A percentile compares a stretch with the other conserved stretches of the same genome.
Conservation (phyloP, 1,140 invertebrate species). For the Eriocheir sinensis region DNA sequence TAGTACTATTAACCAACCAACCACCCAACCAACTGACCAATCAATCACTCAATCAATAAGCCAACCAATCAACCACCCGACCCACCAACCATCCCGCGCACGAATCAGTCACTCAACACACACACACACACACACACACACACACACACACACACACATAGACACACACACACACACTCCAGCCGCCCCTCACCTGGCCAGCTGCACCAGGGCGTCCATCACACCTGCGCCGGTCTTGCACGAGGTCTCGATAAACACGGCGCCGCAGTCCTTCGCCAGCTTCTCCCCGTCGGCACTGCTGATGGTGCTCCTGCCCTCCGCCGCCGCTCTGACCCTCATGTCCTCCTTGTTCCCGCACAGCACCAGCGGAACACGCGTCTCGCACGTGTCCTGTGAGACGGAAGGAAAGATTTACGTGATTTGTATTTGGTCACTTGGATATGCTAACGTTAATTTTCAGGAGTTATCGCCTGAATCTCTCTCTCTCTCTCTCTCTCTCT, state of each 20-base stretch:
- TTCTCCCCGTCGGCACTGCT: constrained; percentile 83
- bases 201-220: constrained; percentile 61
- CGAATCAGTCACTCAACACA: neutral
- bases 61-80: neutral
- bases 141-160: neutral
- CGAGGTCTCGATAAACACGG: constrained; percentile 57
- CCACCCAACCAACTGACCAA: no score
- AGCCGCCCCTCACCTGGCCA: constrained; percentile 46
- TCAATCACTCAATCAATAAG: neutral
- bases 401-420: neutral
- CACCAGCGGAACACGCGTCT: constrained; percentile 84
- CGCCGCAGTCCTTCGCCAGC: constrained; percentile 82
- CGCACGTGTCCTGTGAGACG: constrained; percentile 81
- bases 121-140: neutral
- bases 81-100: neutral
- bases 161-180: neutral
- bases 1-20: no score
- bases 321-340: constrained; percentile 82
- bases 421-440: neutral
- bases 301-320: constrained; percentile 81
- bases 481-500: neutral
- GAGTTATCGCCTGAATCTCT: neutral
- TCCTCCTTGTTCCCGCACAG: constrained; percentile 85
- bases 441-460: neutral
- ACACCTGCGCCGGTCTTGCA: constrained; percentile 58